phyloP scores from a whole-genome alignment of 1,140 invertebrate genomes.

The Coelopa frigida region DNA sequence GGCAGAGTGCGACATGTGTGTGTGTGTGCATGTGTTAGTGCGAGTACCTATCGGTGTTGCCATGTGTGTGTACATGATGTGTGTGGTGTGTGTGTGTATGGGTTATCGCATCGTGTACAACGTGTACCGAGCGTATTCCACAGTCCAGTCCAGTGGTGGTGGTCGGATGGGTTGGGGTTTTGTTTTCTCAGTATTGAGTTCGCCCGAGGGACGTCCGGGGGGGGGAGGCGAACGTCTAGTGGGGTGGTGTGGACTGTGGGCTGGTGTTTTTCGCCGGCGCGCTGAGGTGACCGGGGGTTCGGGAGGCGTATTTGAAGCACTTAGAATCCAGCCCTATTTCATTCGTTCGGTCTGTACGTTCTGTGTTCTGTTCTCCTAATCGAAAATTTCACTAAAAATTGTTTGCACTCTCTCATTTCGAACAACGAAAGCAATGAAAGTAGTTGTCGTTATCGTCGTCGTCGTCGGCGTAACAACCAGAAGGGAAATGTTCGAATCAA shows the following conservation, averaged over 20 bases:
- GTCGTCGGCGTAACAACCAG: background rate
- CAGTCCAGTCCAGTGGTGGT: too few species aligned
- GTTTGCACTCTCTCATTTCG: slow-evolving; percentile 40
- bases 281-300: too few species aligned
- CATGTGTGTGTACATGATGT: background rate
- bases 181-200: too few species aligned
- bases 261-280: too few species aligned
- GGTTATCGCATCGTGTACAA: too few species aligned
- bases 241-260: background rate
- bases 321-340: too few species aligned
- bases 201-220: background rate
- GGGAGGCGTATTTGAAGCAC: too few species aligned
- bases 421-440: slow-evolving; percentile 38
- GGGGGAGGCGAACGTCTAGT: background rate
- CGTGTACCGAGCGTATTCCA: too few species aligned
- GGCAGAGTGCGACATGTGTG: background rate
- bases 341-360: too few species aligned
- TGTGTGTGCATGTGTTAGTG: background rate
- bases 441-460: slow-evolving; percentile 8
- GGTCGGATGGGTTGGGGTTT: too few species aligned
- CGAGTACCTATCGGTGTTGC: background rate
- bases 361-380: slow-evolving; percentile 39
- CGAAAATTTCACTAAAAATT: slow-evolving; percentile 46
- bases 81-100: background rate
- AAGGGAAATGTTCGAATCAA: background rate